These are phyloP conservation scores for Ylistrum balloti DNA, from an alignment of 1,140 invertebrate species.

Conservation along the genomic window DNA sequence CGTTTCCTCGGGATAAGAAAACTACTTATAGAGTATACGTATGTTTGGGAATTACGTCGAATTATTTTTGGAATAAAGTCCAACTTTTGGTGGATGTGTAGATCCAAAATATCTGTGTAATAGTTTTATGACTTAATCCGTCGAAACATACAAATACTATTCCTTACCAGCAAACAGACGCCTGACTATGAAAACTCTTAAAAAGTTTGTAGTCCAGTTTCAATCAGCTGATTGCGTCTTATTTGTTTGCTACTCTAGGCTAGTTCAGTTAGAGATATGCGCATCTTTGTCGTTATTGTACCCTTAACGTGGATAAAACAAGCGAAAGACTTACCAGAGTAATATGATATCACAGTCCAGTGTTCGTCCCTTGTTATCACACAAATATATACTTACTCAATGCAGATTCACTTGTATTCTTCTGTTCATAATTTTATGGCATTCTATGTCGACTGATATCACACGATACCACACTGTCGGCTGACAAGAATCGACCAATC, in stretches of 20 bases:
- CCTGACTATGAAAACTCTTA: background rate
- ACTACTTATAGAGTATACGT: too few species aligned
- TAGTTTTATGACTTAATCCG: too few species aligned
- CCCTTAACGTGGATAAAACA: background rate
- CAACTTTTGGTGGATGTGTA: too few species aligned
- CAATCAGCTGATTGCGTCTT: background rate
- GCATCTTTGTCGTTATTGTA: too few species aligned
- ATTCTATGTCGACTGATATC: constrained; percentile 50
- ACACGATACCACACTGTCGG: constrained; percentile 64
- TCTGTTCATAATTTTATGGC: background rate
- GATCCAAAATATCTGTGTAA: too few species aligned
- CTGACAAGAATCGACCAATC: constrained; percentile 67
- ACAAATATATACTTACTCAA: background rate
- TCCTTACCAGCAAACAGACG: too few species aligned
- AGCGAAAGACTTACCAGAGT: background rate
- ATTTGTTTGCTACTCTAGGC: background rate
- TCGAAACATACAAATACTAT: too few species aligned
- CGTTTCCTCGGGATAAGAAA: too few species aligned
- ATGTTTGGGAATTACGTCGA: background rate
- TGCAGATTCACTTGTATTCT: background rate
- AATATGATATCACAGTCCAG: background rate
- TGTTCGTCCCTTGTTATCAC: background rate
- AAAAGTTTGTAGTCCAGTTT: too few species aligned
- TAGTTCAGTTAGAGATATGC: background rate
- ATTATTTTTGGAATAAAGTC: background rate